Conservation (phyloP, 53 echinoderm and acorn worm species). For the Henricia sp. region DNA sequence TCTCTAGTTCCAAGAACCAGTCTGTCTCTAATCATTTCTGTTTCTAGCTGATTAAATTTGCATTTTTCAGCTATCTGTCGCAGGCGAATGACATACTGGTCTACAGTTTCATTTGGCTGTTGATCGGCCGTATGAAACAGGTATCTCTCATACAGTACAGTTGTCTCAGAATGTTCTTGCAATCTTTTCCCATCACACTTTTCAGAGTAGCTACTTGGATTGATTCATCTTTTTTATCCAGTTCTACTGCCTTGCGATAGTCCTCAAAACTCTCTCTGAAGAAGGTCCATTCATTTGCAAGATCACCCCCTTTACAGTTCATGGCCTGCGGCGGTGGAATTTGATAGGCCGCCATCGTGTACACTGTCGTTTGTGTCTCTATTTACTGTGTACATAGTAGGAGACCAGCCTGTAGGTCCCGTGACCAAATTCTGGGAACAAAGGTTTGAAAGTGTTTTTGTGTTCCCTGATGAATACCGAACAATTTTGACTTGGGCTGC, state of each 20-base stretch:
- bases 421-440: no score
- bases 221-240: constrained; percentile 42
- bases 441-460: no score
- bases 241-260: constrained; percentile 39
- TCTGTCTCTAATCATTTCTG: constrained; percentile 52
- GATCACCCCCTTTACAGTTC: constrained; percentile 37
- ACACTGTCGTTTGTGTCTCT: background rate
- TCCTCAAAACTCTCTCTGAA: constrained; percentile 60
- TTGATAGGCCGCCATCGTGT: constrained; percentile 46
- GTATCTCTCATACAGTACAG: constrained; percentile 61
- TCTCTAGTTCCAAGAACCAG: constrained; percentile 56
- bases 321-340: constrained; percentile 33
- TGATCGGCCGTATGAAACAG: constrained; percentile 46
- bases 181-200: constrained; percentile 46
- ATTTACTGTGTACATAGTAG: background rate
- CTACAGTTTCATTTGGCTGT: constrained; percentile 57
- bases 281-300: constrained; percentile 21
- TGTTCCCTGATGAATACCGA: no score
- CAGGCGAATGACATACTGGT: constrained; percentile 47
- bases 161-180: constrained; percentile 56
- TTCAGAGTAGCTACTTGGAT: constrained; percentile 57
- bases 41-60: constrained; percentile 52
- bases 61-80: constrained; percentile 47
- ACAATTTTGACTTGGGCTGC: no score
- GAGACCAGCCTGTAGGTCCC: no score